These are phyloP conservation scores for Crossaster papposus DNA, from an alignment of 53 echinoderm and acorn worm species.

Conservation along the genomic window DNA sequence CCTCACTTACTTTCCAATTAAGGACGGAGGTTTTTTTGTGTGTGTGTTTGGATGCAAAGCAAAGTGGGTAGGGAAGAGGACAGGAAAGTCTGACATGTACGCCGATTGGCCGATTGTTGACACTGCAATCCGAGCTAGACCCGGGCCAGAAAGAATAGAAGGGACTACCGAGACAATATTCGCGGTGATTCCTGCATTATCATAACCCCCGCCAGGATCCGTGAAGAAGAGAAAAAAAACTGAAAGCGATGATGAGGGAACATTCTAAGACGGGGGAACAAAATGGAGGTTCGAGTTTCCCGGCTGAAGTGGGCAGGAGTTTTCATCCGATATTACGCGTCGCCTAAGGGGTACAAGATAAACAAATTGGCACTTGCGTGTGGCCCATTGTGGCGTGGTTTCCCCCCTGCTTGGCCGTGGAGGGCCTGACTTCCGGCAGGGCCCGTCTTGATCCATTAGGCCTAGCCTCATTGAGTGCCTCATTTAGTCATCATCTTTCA, in stretches of 20 bases:
- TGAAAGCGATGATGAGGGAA: neutral
- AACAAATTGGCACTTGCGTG: slow-evolving; percentile 63
- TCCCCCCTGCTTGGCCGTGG: slow-evolving; percentile 54
- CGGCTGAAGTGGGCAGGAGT: slow-evolving; percentile 63
- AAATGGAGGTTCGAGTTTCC: slow-evolving; percentile 62
- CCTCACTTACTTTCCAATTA: neutral
- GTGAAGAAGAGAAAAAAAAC: neutral
- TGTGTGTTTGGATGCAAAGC: neutral
- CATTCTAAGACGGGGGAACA: slow-evolving; percentile 25
- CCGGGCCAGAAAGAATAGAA: slow-evolving; percentile 3
- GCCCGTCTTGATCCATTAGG: slow-evolving; percentile 60
- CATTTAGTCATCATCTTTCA: slow-evolving; percentile 62
- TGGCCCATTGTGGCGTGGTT: slow-evolving; percentile 47
- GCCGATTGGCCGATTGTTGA: slow-evolving; percentile 45
- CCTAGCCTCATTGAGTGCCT: slow-evolving; percentile 58
- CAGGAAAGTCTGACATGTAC: slow-evolving; percentile 2
- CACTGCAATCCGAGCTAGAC: slow-evolving; percentile 35
- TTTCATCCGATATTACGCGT: slow-evolving; percentile 50
- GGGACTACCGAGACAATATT: slow-evolving; percentile 32
- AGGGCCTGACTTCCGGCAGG: slow-evolving; percentile 31
- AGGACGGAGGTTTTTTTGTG: neutral
- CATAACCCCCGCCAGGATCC: slow-evolving; percentile 29
- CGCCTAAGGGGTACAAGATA: slow-evolving; percentile 63
- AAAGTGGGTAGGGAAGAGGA: neutral
- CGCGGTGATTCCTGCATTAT: slow-evolving; percentile 50